Conservation (phyloP, 1,140 invertebrate genomes). For the Leptinotarsa undecemlineata region DNA sequence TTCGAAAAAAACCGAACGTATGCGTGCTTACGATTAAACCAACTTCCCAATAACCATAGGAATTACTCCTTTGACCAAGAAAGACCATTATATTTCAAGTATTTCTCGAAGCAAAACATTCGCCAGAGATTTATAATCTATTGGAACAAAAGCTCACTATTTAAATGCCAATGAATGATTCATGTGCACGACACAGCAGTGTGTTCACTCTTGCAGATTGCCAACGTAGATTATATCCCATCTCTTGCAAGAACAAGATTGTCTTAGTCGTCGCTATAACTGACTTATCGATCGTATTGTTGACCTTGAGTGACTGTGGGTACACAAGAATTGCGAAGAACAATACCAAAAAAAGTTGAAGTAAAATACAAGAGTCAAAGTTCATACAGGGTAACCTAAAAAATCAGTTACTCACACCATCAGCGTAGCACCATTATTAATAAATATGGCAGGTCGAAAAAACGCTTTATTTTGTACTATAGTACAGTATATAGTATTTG, state of each 20-base stretch:
- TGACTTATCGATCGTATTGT: neutral
- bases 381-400: no score
- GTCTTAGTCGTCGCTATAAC: neutral
- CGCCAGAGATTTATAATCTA: slow-evolving; percentile 29
- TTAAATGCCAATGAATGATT: slow-evolving; percentile 41
- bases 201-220: slow-evolving; percentile 23
- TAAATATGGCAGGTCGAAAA: no score
- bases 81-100: neutral
- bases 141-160: slow-evolving; percentile 34
- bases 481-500: no score
- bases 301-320: neutral
- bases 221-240: slow-evolving; percentile 10
- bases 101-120: slow-evolving; percentile 12
- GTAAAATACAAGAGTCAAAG: no score
- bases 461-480: no score
- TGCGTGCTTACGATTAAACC: neutral
- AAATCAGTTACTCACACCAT: no score
- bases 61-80: neutral
- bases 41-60: neutral
- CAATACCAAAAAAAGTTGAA: no score
- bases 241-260: slow-evolving; percentile 2
- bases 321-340: no score
- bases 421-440: no score
- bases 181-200: slow-evolving; percentile 33
- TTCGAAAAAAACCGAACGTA: no score